Evolutionary conservation across 2,888 invertebrate genomes (phyloP), one percentile per base, ranked within the genome.

Genomic region (Epiblema foenella): DNA sequence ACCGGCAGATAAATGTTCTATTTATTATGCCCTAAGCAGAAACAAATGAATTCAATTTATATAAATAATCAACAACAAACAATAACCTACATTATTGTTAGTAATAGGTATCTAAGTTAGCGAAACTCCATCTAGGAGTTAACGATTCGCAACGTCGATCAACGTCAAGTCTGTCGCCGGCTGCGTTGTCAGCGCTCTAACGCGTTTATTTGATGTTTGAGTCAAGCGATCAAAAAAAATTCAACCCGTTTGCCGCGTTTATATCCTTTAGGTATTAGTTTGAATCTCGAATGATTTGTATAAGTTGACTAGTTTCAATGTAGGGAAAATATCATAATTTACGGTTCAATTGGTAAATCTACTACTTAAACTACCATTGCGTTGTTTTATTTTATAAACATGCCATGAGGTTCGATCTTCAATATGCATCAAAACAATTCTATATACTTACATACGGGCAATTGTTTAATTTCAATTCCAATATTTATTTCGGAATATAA

Each of bases 141-240:
- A 71, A 67, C 60, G 56, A 57, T 49, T 60, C 66, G 56, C 66
- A 49, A 56, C 56, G 71, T 71, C 71, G 20, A 71, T 71, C 71
- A 71, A 56, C 39, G 71, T 71, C 70, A 56, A 60, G 5, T 64
- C 39, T 57, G 71, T 62, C 70, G 66, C 60, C 37, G 51, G 39
- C 15, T 46, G 56, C 20, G 33, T 17, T 67, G 71, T 62, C 71
- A 62, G 60, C 62, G 60, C 29, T 60, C 71, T 60, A 71, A 67
- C 56, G 46, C 54, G 49, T 67, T 66, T 62, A 71, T 71, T 62
- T 66, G 66, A 67, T 66, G 62, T 67, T 67, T 71, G 46, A 71
- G 66, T 57, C 60, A 70, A 65, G 52, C 46, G n/a, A 62, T 71
- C 59, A 60, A 54, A 56, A 49, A 66, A 59, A 66, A 59, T 54